Evolutionary conservation across 2,797 vertebrate genomes (phyloP).

Genomic region (Orientallactaga sibirica): DNA sequence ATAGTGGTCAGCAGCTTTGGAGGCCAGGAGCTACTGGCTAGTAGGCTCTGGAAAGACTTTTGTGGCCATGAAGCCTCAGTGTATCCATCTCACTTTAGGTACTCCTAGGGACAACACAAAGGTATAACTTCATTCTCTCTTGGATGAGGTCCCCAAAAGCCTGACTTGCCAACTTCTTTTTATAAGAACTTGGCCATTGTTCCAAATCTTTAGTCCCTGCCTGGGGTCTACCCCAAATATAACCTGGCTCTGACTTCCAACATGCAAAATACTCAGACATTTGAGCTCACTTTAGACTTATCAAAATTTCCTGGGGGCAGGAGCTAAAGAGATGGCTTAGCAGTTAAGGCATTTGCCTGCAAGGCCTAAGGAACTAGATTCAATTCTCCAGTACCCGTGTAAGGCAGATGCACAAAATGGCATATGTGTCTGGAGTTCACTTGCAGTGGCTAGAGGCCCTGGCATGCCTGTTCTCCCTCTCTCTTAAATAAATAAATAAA

Average conservation of each 20-base stretch:
- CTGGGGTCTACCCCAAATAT: background rate
- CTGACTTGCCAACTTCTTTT: background rate
- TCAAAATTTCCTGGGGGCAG: background rate
- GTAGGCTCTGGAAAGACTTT: background rate
- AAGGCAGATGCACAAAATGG: too few species aligned
- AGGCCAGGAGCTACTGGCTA: background rate
- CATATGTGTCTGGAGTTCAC: too few species aligned
- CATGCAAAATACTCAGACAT: background rate
- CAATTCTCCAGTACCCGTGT: too few species aligned
- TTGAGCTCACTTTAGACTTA: background rate
- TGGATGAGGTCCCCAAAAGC: background rate
- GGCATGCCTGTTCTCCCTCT: too few species aligned
- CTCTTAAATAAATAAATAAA: too few species aligned
- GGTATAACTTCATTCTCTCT: background rate
- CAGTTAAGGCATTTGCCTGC: too few species aligned
- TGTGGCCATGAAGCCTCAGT: background rate
- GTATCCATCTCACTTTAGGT: background rate
- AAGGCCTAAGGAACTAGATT: too few species aligned
- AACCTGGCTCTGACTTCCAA: background rate
- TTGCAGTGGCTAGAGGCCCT: too few species aligned
- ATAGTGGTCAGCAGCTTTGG: background rate
- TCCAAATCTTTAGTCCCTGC: background rate
- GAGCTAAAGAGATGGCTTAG: too few species aligned
- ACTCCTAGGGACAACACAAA: background rate
- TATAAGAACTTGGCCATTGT: background rate